Conservation (phyloP, 2,888 invertebrate genomes). For the Andrena praecox region DNA sequence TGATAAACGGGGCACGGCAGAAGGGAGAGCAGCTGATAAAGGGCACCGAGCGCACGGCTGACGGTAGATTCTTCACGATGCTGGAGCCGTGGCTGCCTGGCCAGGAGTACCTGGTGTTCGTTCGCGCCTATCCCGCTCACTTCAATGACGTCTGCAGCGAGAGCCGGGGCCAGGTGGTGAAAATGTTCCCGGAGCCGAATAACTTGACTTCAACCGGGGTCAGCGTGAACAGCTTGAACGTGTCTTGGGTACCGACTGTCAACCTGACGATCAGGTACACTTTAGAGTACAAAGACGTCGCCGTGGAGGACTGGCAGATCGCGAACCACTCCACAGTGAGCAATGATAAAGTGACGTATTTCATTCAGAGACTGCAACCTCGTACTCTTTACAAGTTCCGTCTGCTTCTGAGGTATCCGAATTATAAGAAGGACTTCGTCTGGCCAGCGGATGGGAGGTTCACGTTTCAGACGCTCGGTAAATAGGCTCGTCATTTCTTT, state of each 20-base stretch:
- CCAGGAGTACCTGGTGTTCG: conserved; percentile 90
- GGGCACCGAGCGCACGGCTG: conserved; percentile 72
- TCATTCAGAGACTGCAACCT: conserved; percentile 87
- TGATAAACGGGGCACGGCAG: conserved; percentile 85
- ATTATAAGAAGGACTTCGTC: conserved; percentile 87
- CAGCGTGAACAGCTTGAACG: conserved; percentile 88
- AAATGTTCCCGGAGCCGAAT: conserved; percentile 91
- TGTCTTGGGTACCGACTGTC: conserved; percentile 89
- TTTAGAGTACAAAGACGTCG: conserved; percentile 86
- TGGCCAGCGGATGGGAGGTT: conserved; percentile 92
- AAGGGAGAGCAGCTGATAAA: conserved; percentile 86
- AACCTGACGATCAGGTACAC: conserved; percentile 84
- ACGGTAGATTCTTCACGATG: conserved; percentile 81
- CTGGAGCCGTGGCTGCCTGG: conserved; percentile 89
- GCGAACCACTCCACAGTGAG: conserved; percentile 69
- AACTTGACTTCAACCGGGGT: conserved; percentile 87
- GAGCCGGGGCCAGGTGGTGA: conserved; percentile 87
- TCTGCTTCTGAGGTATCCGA: conserved; percentile 88
- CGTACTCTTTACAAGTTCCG: conserved; percentile 92
- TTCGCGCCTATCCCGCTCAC: conserved; percentile 90
- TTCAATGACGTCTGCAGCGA: conserved; percentile 87
- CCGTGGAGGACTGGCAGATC: conserved; percentile 85
- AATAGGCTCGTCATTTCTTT: conserved; percentile 62
- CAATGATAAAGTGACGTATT: conserved; percentile 75
- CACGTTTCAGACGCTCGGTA: conserved; percentile 91